phyloP scores from a whole-genome alignment of 35 echinoderm and acorn worm species.

The Apostichopus japonicus region DNA sequence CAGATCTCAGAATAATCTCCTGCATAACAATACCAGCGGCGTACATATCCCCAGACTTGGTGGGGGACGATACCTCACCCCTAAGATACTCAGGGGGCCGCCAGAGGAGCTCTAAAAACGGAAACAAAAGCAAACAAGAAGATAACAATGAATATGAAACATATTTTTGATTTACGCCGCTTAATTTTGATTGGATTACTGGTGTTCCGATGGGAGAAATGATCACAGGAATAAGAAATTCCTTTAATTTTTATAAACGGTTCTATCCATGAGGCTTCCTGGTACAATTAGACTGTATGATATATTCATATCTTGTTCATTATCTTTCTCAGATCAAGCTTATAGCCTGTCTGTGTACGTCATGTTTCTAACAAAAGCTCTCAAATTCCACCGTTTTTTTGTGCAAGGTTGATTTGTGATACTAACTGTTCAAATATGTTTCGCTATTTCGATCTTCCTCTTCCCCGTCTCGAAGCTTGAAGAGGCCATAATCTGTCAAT shows the following conservation, averaged over 20 bases:
- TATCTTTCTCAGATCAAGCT: no score
- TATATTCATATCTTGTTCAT: no score
- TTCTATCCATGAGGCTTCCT: no score
- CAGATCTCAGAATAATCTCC: constrained; percentile 63
- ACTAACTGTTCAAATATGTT: constrained; percentile 30
- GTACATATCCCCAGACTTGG: constrained; percentile 78
- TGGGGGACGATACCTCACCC: not conserved
- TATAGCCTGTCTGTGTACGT: no score
- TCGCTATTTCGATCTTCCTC: constrained; percentile 5
- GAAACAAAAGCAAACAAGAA: not conserved
- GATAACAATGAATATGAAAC: not conserved
- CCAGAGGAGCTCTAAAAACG: constrained; percentile 48
- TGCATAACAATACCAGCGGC: constrained; percentile 74
- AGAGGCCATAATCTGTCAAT: constrained; percentile 85
- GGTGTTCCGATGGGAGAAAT: no score
- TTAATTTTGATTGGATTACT: no score
- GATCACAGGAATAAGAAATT: no score
- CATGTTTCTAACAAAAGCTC: no score
- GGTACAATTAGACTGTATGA: no score
- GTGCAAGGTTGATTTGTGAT: not conserved
- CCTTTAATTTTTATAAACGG: no score
- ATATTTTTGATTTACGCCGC: no score
- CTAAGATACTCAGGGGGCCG: constrained; percentile 56
- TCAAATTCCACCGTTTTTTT: no score
- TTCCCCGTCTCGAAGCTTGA: constrained; percentile 37